Percentiles rank a stretch among this genome's conserved stretches.
Conservation (phyloP, 2,888 invertebrate species). For the Gastrophysa polygoni region DNA sequence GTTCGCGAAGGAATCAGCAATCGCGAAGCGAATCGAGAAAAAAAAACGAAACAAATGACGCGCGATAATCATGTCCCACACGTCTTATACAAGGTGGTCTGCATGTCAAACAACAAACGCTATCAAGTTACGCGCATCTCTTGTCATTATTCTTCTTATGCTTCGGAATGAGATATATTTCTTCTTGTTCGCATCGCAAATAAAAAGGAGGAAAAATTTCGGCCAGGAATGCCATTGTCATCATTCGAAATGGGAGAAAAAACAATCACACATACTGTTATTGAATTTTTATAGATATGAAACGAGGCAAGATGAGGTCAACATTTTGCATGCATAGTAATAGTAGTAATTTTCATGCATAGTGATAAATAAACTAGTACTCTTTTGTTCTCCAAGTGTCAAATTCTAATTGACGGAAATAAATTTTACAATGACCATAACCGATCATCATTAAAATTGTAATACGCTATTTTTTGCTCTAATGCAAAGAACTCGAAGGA, state of each 20-base stretch:
- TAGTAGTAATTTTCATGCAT: too few relatives aligned
- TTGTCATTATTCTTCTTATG: slow-evolving; percentile 36
- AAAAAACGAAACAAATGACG: slow-evolving; percentile 12
- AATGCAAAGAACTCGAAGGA: too few relatives aligned
- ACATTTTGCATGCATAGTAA: too few relatives aligned
- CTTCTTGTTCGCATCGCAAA: slow-evolving; percentile 14
- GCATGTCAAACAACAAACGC: slow-evolving; percentile 44
- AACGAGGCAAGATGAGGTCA: too few relatives aligned
- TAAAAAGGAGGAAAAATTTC: slow-evolving; percentile 14
- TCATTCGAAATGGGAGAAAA: background rate
- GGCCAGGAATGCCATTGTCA: slow-evolving; percentile 8
- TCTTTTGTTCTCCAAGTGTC: too few relatives aligned
- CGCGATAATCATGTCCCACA: slow-evolving; percentile 24
- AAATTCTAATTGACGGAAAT: too few relatives aligned
- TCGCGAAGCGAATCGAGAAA: background rate
- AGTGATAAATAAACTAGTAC: too few relatives aligned
- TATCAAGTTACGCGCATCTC: slow-evolving; percentile 45
- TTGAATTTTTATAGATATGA: too few relatives aligned
- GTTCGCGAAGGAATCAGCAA: background rate
- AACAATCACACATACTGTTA: too few relatives aligned
- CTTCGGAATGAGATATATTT: slow-evolving; percentile 32
- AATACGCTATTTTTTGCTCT: too few relatives aligned
- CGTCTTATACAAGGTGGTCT: slow-evolving; percentile 41
- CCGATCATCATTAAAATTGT: too few relatives aligned
- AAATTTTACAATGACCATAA: too few relatives aligned